Conservation (phyloP, 2,888 invertebrate species). For the Thecocarcelia acutangulata region DNA sequence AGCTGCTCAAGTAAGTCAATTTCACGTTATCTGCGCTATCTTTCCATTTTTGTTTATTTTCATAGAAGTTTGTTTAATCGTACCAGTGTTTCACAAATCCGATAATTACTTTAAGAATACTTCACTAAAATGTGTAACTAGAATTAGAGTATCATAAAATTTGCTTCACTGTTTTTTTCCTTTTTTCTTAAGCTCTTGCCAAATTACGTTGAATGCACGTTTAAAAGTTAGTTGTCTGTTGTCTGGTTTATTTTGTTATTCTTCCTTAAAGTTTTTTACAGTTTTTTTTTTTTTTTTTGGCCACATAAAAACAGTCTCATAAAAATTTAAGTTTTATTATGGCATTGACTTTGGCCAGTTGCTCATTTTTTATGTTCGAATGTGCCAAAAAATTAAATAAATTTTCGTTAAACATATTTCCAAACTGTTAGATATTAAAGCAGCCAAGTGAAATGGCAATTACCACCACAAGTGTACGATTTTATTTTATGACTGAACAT, state of each 20-base stretch:
- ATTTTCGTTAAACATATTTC: conserved; percentile 16
- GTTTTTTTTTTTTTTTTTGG: conserved; percentile 8
- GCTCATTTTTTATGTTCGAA: neutral
- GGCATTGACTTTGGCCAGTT: conserved; percentile 60
- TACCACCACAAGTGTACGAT: conserved; percentile 38
- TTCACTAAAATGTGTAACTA: neutral
- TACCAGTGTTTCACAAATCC: too few species aligned
- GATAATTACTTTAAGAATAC: too few species aligned
- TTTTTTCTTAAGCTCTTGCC: conserved; percentile 3
- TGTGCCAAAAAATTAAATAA: conserved; percentile 48
- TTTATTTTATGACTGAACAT: conserved; percentile 22
- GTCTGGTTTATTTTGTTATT: neutral
- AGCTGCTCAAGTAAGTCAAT: too few species aligned
- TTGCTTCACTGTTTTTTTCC: too few species aligned
- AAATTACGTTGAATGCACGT: conserved; percentile 19
- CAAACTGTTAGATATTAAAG: conserved; percentile 29
- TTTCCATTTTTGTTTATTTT: too few species aligned
- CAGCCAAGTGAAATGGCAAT: conserved; percentile 50
- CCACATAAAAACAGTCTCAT: conserved; percentile 26
- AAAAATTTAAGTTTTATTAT: conserved; percentile 59
- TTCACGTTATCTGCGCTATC: too few species aligned
- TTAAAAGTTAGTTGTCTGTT: neutral
- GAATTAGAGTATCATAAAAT: too few species aligned
- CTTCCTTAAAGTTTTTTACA: neutral
- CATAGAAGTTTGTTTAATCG: too few species aligned